Base-by-base conservation (phyloP, 2,797 vertebrate species). In the Triplophysa bombifrons region DNA sequence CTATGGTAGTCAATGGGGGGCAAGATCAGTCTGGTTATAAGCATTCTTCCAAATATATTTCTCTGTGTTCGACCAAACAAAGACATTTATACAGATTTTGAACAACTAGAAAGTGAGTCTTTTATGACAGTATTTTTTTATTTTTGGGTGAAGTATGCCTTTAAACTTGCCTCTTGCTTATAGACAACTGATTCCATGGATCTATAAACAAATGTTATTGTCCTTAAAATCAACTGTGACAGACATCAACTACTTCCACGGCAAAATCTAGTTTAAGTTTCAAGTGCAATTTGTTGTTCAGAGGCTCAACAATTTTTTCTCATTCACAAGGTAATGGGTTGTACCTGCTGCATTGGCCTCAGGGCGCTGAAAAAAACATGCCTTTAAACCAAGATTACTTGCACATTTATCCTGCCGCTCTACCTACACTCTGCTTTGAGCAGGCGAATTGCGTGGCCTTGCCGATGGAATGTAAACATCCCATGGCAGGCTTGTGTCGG, bases 391-490 rank as follows among this genome's bases (percentile, higher is more conserved):
- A 22, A 70, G 73, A 85, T 82, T 78, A 80, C 71, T 78, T 79
- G 71, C 72, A 81, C 53, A 66, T 76, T 76, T 76, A 79, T 78
- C 66, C 58, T 7, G 6, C 20, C 2, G 2, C 38, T 34, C 50
- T 34, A 60, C 58, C 38, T 67, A 48, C 50, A 25, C 56, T 72
- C 71, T 48, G 74, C 50, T 70, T 53, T 75, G 79, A 82, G 80
- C 58, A 56, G 76, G 58, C 34, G 74, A 66, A 76, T 66, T 68
- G 44, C 63, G 46, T 83, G 46, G 72, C 73, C 73, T 55, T 79
- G 69, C 25, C 58, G 22, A 27, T 75, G 87, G 84, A 84, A 85
- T 84, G 82, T 87, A 87, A 87, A 85, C 72, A 85, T 74, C 74
- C 74, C 25, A 4, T 38, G 48, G 80, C 50, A 77, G 38, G 68